Evolutionary conservation across 92 coral and sea anemone species (phyloP).

Genomic region (Metridium senile): DNA sequence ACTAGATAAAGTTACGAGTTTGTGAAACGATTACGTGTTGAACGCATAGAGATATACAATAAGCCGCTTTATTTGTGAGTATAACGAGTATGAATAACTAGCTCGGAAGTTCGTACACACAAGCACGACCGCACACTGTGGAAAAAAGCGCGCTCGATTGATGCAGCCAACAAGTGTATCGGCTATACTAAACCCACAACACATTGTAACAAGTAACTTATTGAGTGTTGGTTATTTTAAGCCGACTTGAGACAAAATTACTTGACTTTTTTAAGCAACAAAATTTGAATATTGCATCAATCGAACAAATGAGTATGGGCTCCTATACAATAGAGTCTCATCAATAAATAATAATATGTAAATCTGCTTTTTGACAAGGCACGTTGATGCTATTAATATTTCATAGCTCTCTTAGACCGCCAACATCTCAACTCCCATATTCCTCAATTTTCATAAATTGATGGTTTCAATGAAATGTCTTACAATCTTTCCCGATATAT

Average conservation of each 20-base stretch:
- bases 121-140: not conserved
- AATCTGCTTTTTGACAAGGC: slow-evolving; percentile 89
- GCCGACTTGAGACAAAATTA: slow-evolving; percentile 74
- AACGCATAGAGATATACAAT: not conserved
- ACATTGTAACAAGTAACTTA: not conserved
- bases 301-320: slow-evolving; percentile 86
- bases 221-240: slow-evolving; percentile 51
- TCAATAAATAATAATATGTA: slow-evolving; percentile 89
- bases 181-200: not conserved
- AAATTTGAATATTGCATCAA: slow-evolving; percentile 96
- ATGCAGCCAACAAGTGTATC: not conserved
- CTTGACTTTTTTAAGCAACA: slow-evolving; percentile 75
- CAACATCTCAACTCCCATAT: slow-evolving; percentile 38
- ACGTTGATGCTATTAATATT: slow-evolving; percentile 88
- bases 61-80: not conserved
- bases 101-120: not conserved
- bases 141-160: not conserved
- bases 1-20: too few relatives aligned
- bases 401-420: slow-evolving; percentile 74
- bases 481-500: not conserved
- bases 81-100: not conserved
- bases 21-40: too few relatives aligned
- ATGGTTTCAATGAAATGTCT: slow-evolving; percentile 3
- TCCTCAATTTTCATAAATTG: slow-evolving; percentile 34
- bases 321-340: slow-evolving; percentile 65